Evolutionary conservation across 2,797 vertebrate genomes (phyloP), one percentile per base, ranked within the genome.

Genomic region (Coranthus polyacanthus): DNA sequence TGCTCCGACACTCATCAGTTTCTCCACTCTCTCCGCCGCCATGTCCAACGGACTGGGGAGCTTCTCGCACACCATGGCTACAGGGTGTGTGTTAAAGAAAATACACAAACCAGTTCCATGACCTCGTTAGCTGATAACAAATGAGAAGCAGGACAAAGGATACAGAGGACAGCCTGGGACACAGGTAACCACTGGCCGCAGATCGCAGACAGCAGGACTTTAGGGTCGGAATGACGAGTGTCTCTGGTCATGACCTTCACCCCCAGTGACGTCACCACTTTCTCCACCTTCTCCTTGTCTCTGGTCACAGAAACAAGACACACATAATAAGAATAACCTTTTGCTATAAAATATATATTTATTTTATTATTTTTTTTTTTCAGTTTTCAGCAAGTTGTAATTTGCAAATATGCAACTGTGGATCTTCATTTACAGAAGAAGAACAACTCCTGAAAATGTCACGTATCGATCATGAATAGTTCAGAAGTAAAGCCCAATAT

Each of bases 161-260:
- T 99, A 98, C 97, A 92, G 12, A 99, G 95, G 6, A 99, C 92
- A 1, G 97, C 96, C 18, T 95, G 92, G n/a, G 98, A 96, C 55
- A 99, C 51, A 0, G 97, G 98, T 1, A 99, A 89, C 97, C 98
- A 99, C 80, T 99, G 97, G 76, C 94, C 94, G 84, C 95, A 99
- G 85, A 99, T 97, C 70, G 97, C 96, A 69, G 91, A 94, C 12
- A 99, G 90, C 5, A 98, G 95, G 43, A 99, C 96, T 89, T 95
- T 98, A 0, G 97, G 96, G 68, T 99, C 97, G 0, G 95, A 87
- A 58, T 99, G 96, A 0, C 95, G 93, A 0, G 91, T 92, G 77
- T 99, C 98, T 7, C 97, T 92, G 15, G 94, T 81, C 62, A 92
- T 91, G 39, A 99, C 91, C 75, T 94, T 96, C 46, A 99, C 15